Conservation (phyloP, 1,140 invertebrate genomes). For the Tetraneura akinire region DNA sequence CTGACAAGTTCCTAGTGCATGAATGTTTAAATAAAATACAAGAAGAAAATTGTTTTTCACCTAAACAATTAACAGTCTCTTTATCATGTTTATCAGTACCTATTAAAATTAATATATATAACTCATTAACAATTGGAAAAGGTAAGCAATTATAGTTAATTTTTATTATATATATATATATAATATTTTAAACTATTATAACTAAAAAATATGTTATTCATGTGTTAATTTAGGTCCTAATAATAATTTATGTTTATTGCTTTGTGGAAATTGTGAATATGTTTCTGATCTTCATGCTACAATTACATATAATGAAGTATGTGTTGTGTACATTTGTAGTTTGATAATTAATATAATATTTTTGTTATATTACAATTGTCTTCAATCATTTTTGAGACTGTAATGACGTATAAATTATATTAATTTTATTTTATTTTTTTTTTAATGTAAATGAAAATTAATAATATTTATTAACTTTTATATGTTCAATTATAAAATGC, state of each 20-base stretch:
- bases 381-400: too few relatives aligned
- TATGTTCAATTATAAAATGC: too few relatives aligned
- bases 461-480: too few relatives aligned
- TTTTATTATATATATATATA: neutral
- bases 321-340: too few relatives aligned
- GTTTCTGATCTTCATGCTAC: slow-evolving; percentile 49
- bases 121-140: slow-evolving; percentile 10
- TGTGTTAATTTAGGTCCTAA: slow-evolving; percentile 1
- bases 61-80: neutral
- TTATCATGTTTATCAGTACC: slow-evolving; percentile 4
- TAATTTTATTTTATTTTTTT: too few relatives aligned
- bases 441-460: too few relatives aligned
- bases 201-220: neutral
- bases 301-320: slow-evolving; percentile 49
- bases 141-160: slow-evolving; percentile 8
- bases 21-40: neutral
- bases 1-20: neutral
- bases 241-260: slow-evolving; percentile 15
- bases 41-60: neutral
- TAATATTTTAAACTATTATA: neutral
- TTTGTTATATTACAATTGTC: too few relatives aligned
- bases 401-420: too few relatives aligned
- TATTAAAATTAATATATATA: neutral
- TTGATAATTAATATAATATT: too few relatives aligned
- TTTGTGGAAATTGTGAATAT: slow-evolving; percentile 41